A percentile compares a stretch with the other conserved stretches of the same genome.
These are phyloP conservation scores for Hafferia zeledoni DNA, from an alignment of 2,797 vertebrate species.

Conservation along the genomic window DNA sequence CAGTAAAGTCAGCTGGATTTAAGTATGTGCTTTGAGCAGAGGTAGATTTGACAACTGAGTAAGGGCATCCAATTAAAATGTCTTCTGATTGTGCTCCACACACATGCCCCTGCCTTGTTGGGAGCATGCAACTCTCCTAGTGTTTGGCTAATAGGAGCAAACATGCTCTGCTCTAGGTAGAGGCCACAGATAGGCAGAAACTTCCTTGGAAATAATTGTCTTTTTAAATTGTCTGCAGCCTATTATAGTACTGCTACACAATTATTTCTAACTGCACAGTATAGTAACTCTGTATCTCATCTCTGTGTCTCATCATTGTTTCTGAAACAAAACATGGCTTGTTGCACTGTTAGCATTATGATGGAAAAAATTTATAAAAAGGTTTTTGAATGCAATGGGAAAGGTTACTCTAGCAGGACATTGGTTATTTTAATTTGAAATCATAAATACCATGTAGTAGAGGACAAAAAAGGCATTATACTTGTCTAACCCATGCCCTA, in stretches of 20 bases:
- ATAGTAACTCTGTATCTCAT: neutral
- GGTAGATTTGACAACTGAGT: neutral
- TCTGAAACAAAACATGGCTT: neutral
- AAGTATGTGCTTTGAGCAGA: neutral
- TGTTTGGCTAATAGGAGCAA: neutral
- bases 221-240: neutral
- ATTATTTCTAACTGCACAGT: neutral
- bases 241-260: neutral
- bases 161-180: neutral
- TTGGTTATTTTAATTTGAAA: slow-evolving; percentile 51
- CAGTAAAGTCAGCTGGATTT: neutral
- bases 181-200: neutral
- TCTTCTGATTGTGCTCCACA: neutral
- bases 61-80: neutral
- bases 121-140: neutral
- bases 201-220: neutral
- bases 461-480: slow-evolving; percentile 62
- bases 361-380: neutral
- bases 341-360: neutral
- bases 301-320: neutral
- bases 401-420: neutral
- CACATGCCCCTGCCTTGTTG: neutral
- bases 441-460: slow-evolving; percentile 11
- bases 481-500: slow-evolving; percentile 39
- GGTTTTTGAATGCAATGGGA: neutral